Base-by-base conservation (phyloP, 1,140 invertebrate genomes). In the Anoplophora glabripennis region DNA sequence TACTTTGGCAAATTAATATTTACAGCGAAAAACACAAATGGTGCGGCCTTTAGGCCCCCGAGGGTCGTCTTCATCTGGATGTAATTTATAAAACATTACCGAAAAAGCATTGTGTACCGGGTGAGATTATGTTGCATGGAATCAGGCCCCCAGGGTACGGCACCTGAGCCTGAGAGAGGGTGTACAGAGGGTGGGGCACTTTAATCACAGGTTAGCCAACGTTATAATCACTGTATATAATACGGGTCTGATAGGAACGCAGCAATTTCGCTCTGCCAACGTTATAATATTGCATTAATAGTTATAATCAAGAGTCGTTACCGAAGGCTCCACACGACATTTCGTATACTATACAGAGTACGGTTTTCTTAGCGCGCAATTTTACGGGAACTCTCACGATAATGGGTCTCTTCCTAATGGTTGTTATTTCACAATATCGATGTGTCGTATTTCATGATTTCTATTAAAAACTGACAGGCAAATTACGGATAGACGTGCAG, bases 261-360 rank as follows among this genome's bases (percentile, higher is more conserved):
- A 21, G 33, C 35, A 49, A 49, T 49, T 49, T 49, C 18, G 12
- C 35, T 10, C 34, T 34, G 28, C 18, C 47, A 49, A 49, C 47
- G 21, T 49, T 49, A 49, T 49, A 49, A 49, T 49, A 49, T 49
- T 36, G 12, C 12, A 49, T 49, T 49, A 49, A 49, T 49, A 36
- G 47, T 49, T 49, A 49, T 49, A 49, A 49, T 49, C 47, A 49
- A 34, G 47, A 49, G 47, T 49, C 47, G 47, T 49, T 49, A 49
- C 34, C n/a, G 12, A 28, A 28, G 21, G 21, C 21, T 28, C 21
- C 21, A n/a, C 34, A 17, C 28, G 47, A 49, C 47, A 49, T 49
- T 34, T 49, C 28, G 47, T 15, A 49, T 49, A 49, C 34, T 40
- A 40, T 40, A 46, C 28, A 18, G 18, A 46, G 44, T 46, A 28